A percentile compares a stretch with the other conserved stretches of the same genome.
Conservation (phyloP, 2,888 invertebrate genomes). For the Margaritifera margaritifera region DNA sequence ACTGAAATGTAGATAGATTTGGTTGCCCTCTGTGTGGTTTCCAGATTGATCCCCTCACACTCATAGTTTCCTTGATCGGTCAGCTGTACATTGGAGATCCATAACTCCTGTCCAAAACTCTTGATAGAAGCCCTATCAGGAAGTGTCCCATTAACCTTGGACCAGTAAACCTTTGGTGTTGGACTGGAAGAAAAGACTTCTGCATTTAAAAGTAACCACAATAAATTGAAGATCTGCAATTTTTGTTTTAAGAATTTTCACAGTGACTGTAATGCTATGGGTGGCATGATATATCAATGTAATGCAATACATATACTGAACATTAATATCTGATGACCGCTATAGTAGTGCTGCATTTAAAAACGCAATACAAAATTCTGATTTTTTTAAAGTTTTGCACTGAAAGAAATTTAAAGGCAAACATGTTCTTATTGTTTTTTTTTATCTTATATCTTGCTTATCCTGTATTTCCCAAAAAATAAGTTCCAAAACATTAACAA, state of each 20-base stretch:
- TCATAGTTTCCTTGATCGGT: conserved; percentile 94
- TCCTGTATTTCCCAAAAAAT: too few relatives aligned
- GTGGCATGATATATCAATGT: too few relatives aligned
- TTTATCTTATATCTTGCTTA: too few relatives aligned
- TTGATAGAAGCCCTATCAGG: conserved; percentile 75
- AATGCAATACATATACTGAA: too few relatives aligned
- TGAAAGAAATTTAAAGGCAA: too few relatives aligned
- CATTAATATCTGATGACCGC: too few relatives aligned
- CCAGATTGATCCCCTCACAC: conserved; percentile 78
- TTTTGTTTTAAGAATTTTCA: neutral
- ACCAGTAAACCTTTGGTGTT: conserved; percentile 94
- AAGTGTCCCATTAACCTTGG: conserved; percentile 83
- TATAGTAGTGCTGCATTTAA: too few relatives aligned
- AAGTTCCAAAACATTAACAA: too few relatives aligned
- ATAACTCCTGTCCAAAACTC: conserved; percentile 95
- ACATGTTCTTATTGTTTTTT: too few relatives aligned
- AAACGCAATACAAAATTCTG: too few relatives aligned
- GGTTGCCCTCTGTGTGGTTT: conserved; percentile 60
- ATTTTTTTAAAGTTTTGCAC: too few relatives aligned
- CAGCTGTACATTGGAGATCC: conserved; percentile 52
- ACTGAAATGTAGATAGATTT: conserved; percentile 71
- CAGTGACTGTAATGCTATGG: neutral
- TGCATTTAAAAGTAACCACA: neutral
- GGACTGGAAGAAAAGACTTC: conserved; percentile 78
- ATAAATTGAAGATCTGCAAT: too few relatives aligned